phyloP scores from a whole-genome alignment of 2,888 invertebrate species.

The Ormyrus labotus region DNA sequence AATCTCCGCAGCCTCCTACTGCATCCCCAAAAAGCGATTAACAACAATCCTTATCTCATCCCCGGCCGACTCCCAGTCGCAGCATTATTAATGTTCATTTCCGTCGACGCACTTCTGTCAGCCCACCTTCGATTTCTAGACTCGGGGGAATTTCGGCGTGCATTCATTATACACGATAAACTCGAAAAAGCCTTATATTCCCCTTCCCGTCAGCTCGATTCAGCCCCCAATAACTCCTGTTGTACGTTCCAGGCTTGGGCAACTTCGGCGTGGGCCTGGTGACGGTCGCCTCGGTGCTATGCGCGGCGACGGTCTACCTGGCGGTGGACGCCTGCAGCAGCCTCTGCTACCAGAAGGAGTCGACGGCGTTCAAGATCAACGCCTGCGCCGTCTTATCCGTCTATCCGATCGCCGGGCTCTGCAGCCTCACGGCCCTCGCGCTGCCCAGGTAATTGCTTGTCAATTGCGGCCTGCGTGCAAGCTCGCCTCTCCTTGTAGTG shows the following conservation, averaged over 20 bases:
- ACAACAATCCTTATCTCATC: no score
- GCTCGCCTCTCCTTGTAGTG: no score
- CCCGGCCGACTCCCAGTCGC: no score
- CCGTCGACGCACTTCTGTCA: no score
- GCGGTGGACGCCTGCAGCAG: conserved; percentile 67
- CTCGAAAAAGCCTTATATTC: background rate
- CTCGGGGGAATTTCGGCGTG: no score
- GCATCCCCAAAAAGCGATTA: no score
- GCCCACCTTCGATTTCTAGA: no score
- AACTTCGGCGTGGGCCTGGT: conserved; percentile 67
- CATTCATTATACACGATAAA: background rate
- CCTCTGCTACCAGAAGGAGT: conserved; percentile 67
- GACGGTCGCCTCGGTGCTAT: conserved; percentile 65
- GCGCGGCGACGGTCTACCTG: conserved; percentile 67
- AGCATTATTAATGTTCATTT: no score
- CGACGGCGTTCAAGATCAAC: conserved; percentile 67
- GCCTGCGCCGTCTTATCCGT: conserved; percentile 66
- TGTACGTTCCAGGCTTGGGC: conserved; percentile 64
- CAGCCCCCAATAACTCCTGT: no score
- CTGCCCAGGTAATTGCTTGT: conserved; percentile 69
- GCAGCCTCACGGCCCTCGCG: conserved; percentile 68
- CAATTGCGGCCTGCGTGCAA: background rate
- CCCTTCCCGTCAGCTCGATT: no score
- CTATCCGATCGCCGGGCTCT: conserved; percentile 70
- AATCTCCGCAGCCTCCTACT: no score